Conservation (phyloP, 1,140 invertebrate genomes). For the Drosophila orena region DNA sequence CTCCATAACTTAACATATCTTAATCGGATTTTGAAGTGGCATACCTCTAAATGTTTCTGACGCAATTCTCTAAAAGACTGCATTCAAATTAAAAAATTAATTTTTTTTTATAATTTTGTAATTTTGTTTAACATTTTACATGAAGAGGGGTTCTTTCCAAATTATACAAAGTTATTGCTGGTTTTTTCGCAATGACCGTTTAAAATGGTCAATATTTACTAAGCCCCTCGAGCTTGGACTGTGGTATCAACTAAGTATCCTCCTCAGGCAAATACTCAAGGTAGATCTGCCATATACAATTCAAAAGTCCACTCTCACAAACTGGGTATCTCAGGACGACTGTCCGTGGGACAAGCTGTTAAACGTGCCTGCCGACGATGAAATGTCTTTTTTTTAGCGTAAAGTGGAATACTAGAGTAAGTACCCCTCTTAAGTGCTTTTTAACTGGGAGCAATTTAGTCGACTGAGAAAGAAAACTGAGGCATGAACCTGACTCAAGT, state of each 20-base stretch:
- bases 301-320: conserved; percentile 1
- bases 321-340: background rate
- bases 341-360: conserved; percentile 12
- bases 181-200: background rate
- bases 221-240: background rate
- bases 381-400: conserved; percentile 34
- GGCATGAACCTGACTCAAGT: conserved; percentile 22
- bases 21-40: too few relatives aligned
- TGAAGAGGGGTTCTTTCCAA: too few relatives aligned
- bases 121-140: background rate
- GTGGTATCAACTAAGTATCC: background rate
- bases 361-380: conserved; percentile 26
- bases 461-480: conserved; percentile 24
- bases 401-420: conserved; percentile 30
- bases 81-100: too few relatives aligned
- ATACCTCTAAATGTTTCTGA: too few relatives aligned
- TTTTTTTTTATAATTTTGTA: too few relatives aligned
- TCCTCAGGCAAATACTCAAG: conserved; percentile 8
- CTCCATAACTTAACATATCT: too few relatives aligned
- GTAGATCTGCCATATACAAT: conserved; percentile 1
- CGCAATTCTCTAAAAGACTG: too few relatives aligned
- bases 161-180: too few relatives aligned
- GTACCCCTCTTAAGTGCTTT: conserved; percentile 30
- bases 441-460: conserved; percentile 35
- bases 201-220: background rate